Evolutionary conservation across 2,888 invertebrate species (phyloP), one percentile per base, ranked within the genome.

Genomic region (Phragmatobia fuliginosa): DNA sequence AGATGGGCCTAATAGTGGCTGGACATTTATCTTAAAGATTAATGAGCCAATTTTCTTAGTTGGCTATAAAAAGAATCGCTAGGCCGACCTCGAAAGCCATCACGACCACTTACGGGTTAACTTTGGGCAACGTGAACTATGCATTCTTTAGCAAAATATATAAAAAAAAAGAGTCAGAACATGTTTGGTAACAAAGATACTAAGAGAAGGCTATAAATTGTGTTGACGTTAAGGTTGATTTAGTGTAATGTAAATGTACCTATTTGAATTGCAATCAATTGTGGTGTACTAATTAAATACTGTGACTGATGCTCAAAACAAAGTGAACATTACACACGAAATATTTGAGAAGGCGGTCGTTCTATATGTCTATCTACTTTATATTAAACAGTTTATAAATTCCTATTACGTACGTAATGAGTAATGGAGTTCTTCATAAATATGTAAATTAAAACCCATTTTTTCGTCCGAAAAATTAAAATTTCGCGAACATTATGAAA

Each of bases 41-140:
- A 94, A 95, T 94, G 95, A 94, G 93, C 93, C 95, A 95, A 95
- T 95, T 95, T 95, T 95, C 95, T 95, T 94, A 93, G 94, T 93
- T 92, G 94, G 92, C 94, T 90, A 94, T 95, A 95, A 95, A 94
- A 94, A 94, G 93, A 93, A 92, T 93, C 91, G 92, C 92, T 92
- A 91, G 91, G 87, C 87, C 88, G 91, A 88, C 90, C 90, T 91
- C 88, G 83, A 84, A 86, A 88, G 87, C 87, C 88, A 87, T 85
- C 87, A 84, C 81, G 85, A 83, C 88, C 88, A 89, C 88, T 91
- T 89, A 88, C 86, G 90, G 90, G 88, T 89, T 89, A 90, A 91
- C 88, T 90, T 91, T 88, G 82, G 83, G 78, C 71, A 80, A 83
- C 78, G 83, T 81, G 83, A 86, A 85, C 83, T 83, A 85, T 82